Evolutionary conservation across 1,140 invertebrate species (phyloP), one percentile per base, ranked within the genome.

Genomic region (Solenopsis invicta): DNA sequence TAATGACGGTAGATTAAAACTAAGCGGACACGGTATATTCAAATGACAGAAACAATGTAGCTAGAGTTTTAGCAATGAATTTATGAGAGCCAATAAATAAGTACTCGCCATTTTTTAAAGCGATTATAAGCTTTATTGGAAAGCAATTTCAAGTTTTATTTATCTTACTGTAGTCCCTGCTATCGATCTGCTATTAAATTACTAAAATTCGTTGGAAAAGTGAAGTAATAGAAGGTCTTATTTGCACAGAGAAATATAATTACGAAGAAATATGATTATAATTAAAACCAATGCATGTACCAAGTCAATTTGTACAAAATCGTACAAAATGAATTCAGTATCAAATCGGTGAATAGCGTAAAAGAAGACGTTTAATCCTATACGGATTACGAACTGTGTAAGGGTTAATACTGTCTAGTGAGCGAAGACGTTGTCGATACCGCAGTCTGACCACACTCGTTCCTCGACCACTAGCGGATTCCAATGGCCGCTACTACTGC

Each of bases 381-480:
- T n/a, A 56, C 72, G 37, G 61, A 12, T 56, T 45, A 41, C 54
- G 12, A 41, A 41, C 37, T 56, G n/a, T 75, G 29, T 18, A 56
- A 45, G n/a, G 34, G 12, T 56, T 75, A 52, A 87, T 87, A 21
- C 9, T 24, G 45, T 56, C 37, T 56, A 54, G 56, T n/a, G 50
- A 81, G 48, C 75, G 59, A 87, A 87, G 85, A 41, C 29, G 66
- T 52, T 54, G 29, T 24, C 45, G 21, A 21, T 21, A 56, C 71
- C 85, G 8, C 74, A n/a, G 77, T 76, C 67, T 34, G 77, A 87
- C 86, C 52, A 50, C 61, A 76, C 45, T 66, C 76, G 66, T 87
- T 66, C 66, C 37, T 50, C 50, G 24, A 78, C 78, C 80, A 85
- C 87, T 85, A 59, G 52, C 56, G 45, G 64, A 24, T 74, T 84